phyloP scores from a whole-genome alignment of 2,888 invertebrate species.

The Drosophila recens region DNA sequence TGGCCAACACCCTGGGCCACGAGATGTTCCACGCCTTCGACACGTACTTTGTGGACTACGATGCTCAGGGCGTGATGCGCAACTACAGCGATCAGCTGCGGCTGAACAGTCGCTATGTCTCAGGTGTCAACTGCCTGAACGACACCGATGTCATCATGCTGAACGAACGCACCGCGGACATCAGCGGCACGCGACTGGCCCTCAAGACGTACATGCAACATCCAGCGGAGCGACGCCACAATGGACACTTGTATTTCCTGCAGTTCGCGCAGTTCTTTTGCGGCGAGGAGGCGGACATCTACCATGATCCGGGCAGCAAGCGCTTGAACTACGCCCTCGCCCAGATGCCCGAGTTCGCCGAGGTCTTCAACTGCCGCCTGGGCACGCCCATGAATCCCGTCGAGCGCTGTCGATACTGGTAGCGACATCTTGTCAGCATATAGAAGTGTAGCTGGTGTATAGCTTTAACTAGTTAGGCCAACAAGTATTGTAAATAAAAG shows the following conservation, averaged over 20 bases:
- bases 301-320: constrained; percentile 73
- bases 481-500: constrained; percentile 74
- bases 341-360: constrained; percentile 77
- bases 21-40: constrained; percentile 81
- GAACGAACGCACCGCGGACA: constrained; percentile 76
- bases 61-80: constrained; percentile 63
- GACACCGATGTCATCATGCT: constrained; percentile 54
- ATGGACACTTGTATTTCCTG: constrained; percentile 74
- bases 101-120: constrained; percentile 52
- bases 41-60: constrained; percentile 70
- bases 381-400: constrained; percentile 71
- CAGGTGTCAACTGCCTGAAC: constrained; percentile 61
- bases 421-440: constrained; percentile 18
- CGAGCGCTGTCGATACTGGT: constrained; percentile 75
- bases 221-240: constrained; percentile 41
- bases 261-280: constrained; percentile 83
- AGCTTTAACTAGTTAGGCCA: constrained; percentile 66
- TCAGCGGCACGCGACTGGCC: constrained; percentile 78
- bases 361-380: constrained; percentile 65
- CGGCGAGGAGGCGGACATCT: constrained; percentile 68
- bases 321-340: constrained; percentile 76
- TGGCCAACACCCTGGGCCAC: constrained; percentile 80
- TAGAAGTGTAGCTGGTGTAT: constrained; percentile 15
- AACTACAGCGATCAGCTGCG: constrained; percentile 59
- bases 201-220: constrained; percentile 69